Evolutionary conservation across 1,140 invertebrate species (phyloP).

Genomic region (Leptopilina boulardi): DNA sequence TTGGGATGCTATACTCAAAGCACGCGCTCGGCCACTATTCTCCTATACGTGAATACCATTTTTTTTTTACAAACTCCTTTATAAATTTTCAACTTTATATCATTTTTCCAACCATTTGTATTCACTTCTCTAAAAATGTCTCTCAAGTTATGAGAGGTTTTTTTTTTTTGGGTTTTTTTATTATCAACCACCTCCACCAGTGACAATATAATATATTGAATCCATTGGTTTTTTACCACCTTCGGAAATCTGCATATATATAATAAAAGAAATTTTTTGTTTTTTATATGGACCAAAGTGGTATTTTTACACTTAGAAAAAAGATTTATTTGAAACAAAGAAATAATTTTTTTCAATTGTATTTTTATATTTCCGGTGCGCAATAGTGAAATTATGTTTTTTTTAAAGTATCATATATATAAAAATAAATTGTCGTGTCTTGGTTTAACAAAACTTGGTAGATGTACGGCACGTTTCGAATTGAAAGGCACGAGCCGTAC

Average conservation of each 20-base stretch:
- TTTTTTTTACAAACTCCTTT: not conserved
- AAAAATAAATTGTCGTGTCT: not conserved
- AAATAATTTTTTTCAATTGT: too few relatives aligned
- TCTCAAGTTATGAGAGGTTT: conserved; percentile 16
- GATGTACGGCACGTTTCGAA: not conserved
- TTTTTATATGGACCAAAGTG: too few relatives aligned
- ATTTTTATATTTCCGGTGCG: too few relatives aligned
- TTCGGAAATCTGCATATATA: too few relatives aligned
- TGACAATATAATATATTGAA: too few relatives aligned
- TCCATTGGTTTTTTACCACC: too few relatives aligned
- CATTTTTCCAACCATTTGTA: not conserved
- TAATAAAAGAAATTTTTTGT: too few relatives aligned
- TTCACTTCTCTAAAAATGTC: not conserved
- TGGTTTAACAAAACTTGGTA: not conserved
- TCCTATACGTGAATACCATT: not conserved
- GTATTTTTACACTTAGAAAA: too few relatives aligned
- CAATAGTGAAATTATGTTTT: not conserved
- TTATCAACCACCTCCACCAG: too few relatives aligned
- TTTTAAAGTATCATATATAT: too few relatives aligned
- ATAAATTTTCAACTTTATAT: conserved; percentile 1
- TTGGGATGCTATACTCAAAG: conserved; percentile 34
- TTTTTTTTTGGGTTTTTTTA: not conserved
- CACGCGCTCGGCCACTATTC: conserved; percentile 34
- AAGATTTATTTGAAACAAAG: too few relatives aligned
- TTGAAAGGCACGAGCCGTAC: conserved; percentile 1